phyloP scores from a whole-genome alignment of 2,888 invertebrate genomes.

The Epirrhoe alternata region DNA sequence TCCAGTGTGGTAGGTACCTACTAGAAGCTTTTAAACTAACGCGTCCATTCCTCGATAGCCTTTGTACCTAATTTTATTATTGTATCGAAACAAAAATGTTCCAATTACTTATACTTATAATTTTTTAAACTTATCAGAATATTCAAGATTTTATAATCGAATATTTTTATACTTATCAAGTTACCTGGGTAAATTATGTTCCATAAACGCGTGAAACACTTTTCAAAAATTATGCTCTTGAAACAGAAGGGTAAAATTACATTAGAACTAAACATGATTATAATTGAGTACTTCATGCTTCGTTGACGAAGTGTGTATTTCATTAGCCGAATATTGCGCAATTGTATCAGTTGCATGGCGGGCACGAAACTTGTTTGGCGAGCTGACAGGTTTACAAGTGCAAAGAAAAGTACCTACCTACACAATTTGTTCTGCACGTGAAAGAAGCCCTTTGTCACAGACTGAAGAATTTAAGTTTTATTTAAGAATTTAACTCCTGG shows the following conservation, averaged over 20 bases:
- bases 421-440: conserved; percentile 60
- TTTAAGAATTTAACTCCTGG: not conserved
- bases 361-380: conserved; percentile 65
- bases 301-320: conserved; percentile 22
- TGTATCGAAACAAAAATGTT: no score
- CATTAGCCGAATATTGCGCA: conserved; percentile 51
- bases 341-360: conserved; percentile 53
- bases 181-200: no score
- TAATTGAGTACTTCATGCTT: not conserved
- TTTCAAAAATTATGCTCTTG: no score
- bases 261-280: not conserved
- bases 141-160: no score
- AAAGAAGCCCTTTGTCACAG: conserved; percentile 58
- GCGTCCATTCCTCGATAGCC: conserved; percentile 38
- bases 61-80: conserved; percentile 16
- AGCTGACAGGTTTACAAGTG: conserved; percentile 57
- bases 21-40: conserved; percentile 57
- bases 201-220: no score
- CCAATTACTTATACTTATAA: no score
- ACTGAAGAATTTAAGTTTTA: conserved; percentile 20
- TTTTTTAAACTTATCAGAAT: no score
- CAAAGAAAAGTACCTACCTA: conserved; percentile 29
- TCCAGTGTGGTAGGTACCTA: conserved; percentile 31
- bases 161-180: no score
- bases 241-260: no score